These are phyloP conservation scores for Limnodromus scolopaceus DNA, from an alignment of 2,797 vertebrate genomes.

Conservation along the genomic window DNA sequence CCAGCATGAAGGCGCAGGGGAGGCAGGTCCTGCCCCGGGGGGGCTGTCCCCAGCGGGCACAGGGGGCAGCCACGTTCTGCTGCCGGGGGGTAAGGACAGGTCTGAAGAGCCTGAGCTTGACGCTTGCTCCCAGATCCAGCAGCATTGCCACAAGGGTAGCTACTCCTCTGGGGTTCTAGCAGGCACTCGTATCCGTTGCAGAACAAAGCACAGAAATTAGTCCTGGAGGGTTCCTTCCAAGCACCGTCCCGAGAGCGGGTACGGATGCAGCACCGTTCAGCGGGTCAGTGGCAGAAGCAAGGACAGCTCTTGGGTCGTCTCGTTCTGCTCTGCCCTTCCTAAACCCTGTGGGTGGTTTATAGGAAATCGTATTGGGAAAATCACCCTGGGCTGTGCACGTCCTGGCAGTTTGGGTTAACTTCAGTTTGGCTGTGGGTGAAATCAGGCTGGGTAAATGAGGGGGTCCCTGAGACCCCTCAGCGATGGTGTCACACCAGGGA, in stretches of 20 bases:
- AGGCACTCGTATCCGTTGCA: rapidly evolving
- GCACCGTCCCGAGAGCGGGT: rapidly evolving
- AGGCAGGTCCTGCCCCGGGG: background rate
- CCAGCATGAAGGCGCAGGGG: rapidly evolving
- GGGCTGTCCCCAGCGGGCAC: rapidly evolving
- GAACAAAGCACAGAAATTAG: background rate
- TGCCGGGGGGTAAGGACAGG: background rate
- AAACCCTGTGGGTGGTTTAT: no score
- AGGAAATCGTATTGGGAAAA: background rate
- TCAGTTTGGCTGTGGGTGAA: background rate
- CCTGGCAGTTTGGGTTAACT: background rate
- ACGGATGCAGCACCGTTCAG: rapidly evolving
- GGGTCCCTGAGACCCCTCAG: rapidly evolving
- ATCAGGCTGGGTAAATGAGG: background rate
- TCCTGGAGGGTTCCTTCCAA: background rate
- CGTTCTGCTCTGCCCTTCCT: background rate
- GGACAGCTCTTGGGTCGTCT: background rate
- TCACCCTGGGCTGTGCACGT: rapidly evolving
- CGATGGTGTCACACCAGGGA: rapidly evolving
- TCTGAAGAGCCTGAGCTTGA: background rate
- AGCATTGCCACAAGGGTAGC: background rate
- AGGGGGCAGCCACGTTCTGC: background rate
- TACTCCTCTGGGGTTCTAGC: background rate
- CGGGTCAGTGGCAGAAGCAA: background rate
- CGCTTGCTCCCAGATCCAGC: background rate